Percentiles rank a stretch among this genome's conserved stretches.
phyloP scores from a whole-genome alignment of 2,888 invertebrate species.

The Germaria angustata region DNA sequence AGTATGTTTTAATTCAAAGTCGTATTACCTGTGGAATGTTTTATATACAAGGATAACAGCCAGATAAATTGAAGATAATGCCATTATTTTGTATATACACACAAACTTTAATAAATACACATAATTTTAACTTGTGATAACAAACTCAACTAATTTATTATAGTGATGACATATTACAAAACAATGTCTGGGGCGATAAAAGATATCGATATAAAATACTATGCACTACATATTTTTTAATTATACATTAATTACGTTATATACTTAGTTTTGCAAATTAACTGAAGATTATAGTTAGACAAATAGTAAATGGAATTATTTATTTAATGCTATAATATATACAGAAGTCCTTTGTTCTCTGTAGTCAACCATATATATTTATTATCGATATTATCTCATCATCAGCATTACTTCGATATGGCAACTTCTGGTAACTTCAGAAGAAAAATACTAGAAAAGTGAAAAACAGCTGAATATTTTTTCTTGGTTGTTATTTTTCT shows the following conservation, averaged over 20 bases:
- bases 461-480: conserved; percentile 44
- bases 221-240: too few relatives aligned
- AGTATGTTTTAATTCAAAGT: not conserved
- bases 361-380: not conserved
- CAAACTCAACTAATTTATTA: too few relatives aligned
- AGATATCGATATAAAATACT: not conserved
- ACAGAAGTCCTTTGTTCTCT: too few relatives aligned
- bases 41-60: not conserved
- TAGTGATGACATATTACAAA: too few relatives aligned
- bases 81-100: too few relatives aligned
- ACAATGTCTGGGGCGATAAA: not conserved
- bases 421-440: not conserved
- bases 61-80: too few relatives aligned
- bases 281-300: too few relatives aligned
- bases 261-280: not conserved
- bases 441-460: not conserved
- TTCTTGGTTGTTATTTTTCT: conserved; percentile 45
- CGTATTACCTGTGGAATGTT: too few relatives aligned
- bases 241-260: not conserved
- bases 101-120: too few relatives aligned
- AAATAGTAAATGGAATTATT: too few relatives aligned
- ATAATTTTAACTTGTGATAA: too few relatives aligned
- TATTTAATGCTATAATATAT: too few relatives aligned
- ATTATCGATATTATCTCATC: not conserved
- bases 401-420: not conserved